Base-by-base conservation (phyloP, 2,888 invertebrate genomes). In the Andrena dorsata region DNA sequence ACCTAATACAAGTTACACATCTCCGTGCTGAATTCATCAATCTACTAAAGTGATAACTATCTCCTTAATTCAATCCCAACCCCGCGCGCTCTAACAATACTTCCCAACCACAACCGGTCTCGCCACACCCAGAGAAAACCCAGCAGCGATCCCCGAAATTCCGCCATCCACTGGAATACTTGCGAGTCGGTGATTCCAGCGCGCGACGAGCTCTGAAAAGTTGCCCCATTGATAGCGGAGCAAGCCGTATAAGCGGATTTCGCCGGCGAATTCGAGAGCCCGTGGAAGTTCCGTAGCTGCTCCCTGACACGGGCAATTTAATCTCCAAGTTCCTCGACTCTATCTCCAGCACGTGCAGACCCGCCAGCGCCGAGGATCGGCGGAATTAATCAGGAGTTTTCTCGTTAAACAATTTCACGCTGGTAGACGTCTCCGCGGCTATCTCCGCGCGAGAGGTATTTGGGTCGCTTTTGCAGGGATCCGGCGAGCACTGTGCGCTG, bases 351-450 rank as follows among this genome's bases (percentile, higher is more conserved):
- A 32, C 13, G 68, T 35, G 61, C 61, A 53, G 60, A 16, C 30
- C 35, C 32, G 35, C 60, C 61, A 51, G 51, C n/a, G n/a, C 20
- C 41, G 26, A 8, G 56, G 75, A 68, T 72, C 63, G 63, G 23
- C 16, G 32, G 51, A 73, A 73, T 73, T 65, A 73, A 73, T 73
- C 65, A 35, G 23, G 65, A 65, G 51, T 53, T 65, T 73, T 35
- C 72, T 65, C 72, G 72, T 73, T 73, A 35, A 73, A 65, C 65
- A 35, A 73, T 73, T 73, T 56, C 53, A 28, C 64, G 26, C 28
- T 10, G 53, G 53, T 32, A 65, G 65, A 73, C 28, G 10, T 8
- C 23, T 10, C 13, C 32, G 61, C 20, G 8, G 41, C 23, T 56
- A 56, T 56, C 56, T 56, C 56, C 23, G 20, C 61, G 35, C 32